Evolutionary conservation across 2,113 vertebrate species (phyloP).

Genomic region (Parotia lawesii): DNA sequence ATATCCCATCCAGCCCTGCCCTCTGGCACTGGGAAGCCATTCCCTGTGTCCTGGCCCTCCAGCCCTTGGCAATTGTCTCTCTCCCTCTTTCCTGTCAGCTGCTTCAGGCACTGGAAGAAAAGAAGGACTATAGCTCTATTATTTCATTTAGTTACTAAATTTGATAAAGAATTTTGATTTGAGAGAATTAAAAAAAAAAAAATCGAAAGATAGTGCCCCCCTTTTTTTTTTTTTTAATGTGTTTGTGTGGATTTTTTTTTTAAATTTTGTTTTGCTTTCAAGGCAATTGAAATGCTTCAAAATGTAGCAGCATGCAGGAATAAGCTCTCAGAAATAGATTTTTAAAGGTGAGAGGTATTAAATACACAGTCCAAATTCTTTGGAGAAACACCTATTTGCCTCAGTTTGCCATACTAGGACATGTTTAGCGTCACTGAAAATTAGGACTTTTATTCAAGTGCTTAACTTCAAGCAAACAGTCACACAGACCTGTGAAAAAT

Average conservation of each 20-base stretch:
- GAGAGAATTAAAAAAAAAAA: neutral
- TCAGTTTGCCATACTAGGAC: neutral
- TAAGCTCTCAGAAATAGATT: neutral
- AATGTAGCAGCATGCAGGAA: neutral
- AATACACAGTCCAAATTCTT: neutral
- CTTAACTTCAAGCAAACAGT: neutral
- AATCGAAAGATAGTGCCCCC: neutral
- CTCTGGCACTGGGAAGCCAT: neutral
- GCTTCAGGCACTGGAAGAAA: neutral
- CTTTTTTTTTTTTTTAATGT: neutral
- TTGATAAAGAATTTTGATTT: neutral
- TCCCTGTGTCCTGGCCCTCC: neutral
- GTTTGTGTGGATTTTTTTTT: neutral
- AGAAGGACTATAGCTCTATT: neutral
- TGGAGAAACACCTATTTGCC: neutral
- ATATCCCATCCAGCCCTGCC: too few relatives aligned
- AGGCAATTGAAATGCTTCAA: neutral
- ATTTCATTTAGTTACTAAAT: neutral
- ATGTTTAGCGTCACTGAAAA: neutral
- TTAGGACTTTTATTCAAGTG: neutral
- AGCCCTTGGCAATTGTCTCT: neutral
- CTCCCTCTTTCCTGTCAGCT: neutral
- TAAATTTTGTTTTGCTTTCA: neutral
- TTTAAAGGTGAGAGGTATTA: neutral
- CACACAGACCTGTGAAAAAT: neutral